These are phyloP conservation scores for Colletes collaris DNA, from an alignment of 2,888 invertebrate species.

Conservation along the genomic window DNA sequence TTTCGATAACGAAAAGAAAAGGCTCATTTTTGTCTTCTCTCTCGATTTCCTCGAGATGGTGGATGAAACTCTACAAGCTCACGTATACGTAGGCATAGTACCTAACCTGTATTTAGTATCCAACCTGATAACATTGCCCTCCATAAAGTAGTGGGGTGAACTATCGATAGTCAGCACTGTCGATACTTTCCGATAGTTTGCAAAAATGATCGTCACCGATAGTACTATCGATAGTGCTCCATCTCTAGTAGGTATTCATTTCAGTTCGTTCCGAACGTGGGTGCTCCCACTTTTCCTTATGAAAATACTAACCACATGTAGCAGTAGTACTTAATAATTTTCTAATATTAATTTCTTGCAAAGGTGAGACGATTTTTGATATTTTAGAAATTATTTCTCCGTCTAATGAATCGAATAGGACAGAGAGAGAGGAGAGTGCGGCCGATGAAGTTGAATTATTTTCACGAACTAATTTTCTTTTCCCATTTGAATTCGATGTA, in stretches of 20 bases:
- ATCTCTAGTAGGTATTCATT: constrained; percentile 23
- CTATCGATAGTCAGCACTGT: no score
- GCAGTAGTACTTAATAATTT: constrained; percentile 1
- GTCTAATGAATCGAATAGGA: background rate
- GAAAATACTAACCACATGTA: background rate
- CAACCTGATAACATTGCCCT: no score
- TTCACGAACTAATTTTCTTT: background rate
- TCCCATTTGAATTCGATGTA: background rate
- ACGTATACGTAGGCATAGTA: no score
- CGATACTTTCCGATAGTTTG: no score
- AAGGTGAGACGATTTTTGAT: constrained; percentile 30
- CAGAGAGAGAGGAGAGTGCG: background rate
- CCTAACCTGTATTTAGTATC: no score
- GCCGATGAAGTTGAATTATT: background rate
- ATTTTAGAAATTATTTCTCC: background rate
- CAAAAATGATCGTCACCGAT: no score
- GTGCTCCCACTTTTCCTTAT: background rate
- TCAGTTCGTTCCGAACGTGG: constrained; percentile 13
- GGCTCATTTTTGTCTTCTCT: no score
- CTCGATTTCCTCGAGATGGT: no score
- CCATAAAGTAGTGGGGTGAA: no score
- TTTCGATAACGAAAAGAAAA: no score
- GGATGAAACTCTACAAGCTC: no score
- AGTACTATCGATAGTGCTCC: no score
- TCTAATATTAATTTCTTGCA: background rate